Base-by-base conservation (phyloP, 2,888 invertebrate genomes). In the Ormyrus nitidulus region DNA sequence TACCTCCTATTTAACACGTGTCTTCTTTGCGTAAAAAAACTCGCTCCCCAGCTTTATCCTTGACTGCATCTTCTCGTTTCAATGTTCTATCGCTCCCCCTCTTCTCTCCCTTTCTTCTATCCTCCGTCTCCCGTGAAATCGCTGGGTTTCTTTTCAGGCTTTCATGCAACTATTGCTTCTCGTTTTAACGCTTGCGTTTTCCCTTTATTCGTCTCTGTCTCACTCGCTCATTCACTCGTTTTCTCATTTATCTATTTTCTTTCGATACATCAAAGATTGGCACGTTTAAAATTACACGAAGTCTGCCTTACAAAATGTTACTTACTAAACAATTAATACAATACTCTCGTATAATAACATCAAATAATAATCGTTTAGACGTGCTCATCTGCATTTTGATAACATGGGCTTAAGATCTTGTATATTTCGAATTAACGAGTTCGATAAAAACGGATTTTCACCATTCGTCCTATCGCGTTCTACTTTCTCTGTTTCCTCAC, bases 401-500 rank as follows among this genome's bases (percentile, higher is more conserved):
- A 44, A 79, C 62, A 59, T 51, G 44, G 62, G 62, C 78, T 79
- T 62, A 58, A 73, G 69, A 73, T 79, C 48, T 64, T 65, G 53
- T 59, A 9, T 65, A 72, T 9, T 53, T 49, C 34, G 7, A 44
- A 54, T 66, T 13, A 2, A 46, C 46, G 48, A 10, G 49, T 61
- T 69, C 62, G 62, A 77, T 64, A 77, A 77, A 72, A 74, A 65
- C 71, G 71, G 59, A 77, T 78, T 49, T 19, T 61, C 53, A n/a
- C 7, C 46, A 58, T 9, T 34, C 46, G 53, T 59, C 58, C 34
- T 62, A 46, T 19, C 11, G 51, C 48, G 11, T 34, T 59, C 68
- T 72, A n/a, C 46, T 58, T 34, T 68, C 10, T 13, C 5, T 7
- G 9, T 64, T 19, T 64, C 10, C 19, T 71, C 59, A 59, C 6